Percentiles rank a stretch among this genome's conserved stretches.
Conservation (phyloP, 2,888 invertebrate genomes). For the Parascotia fuliginaria region DNA sequence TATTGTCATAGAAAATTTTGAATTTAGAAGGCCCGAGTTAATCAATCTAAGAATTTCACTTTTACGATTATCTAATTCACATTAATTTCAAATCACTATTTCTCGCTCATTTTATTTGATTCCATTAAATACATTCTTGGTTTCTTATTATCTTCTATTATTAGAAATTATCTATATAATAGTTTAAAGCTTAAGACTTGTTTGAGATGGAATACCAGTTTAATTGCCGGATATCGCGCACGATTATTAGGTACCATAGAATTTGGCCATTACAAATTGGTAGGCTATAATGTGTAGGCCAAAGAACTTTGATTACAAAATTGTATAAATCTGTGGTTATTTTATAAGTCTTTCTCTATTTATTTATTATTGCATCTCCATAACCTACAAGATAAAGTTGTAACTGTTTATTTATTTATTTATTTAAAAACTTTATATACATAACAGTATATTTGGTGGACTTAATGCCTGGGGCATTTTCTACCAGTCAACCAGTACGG, state of each 20-base stretch:
- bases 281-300: conserved; percentile 12
- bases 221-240: conserved; percentile 34
- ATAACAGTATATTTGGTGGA: no score
- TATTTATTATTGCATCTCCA: no score
- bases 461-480: no score
- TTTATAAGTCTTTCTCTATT: conserved; percentile 14
- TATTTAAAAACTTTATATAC: no score
- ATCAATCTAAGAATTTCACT: not conserved
- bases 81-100: not conserved
- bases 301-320: conserved; percentile 26
- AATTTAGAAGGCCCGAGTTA: no score
- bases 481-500: no score
- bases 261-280: not conserved
- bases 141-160: conserved; percentile 19
- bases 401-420: no score
- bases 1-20: no score
- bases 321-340: conserved; percentile 20
- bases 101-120: conserved; percentile 11
- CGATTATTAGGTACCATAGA: conserved; percentile 5
- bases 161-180: conserved; percentile 29
- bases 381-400: no score
- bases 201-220: conserved; percentile 25
- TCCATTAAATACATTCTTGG: conserved; percentile 11
- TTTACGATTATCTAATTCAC: not conserved
- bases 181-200: conserved; percentile 10